These are phyloP conservation scores for Pelecanoides urinatrix DNA, from an alignment of 2,113 vertebrate species.

Conservation along the genomic window DNA sequence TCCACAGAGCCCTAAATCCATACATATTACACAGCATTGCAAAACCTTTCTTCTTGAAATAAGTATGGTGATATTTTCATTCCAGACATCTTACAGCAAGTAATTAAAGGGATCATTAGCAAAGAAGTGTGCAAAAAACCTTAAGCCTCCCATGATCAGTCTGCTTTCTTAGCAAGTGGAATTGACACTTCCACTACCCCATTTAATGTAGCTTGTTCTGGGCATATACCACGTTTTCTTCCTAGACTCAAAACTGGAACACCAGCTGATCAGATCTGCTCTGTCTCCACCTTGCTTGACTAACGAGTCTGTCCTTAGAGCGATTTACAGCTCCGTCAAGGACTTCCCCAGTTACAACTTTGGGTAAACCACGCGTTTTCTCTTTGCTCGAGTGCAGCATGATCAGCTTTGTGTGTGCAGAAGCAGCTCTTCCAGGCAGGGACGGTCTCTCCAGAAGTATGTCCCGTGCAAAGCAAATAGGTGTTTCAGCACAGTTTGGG, in stretches of 20 bases:
- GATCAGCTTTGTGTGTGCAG: neutral
- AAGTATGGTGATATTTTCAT: neutral
- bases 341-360: neutral
- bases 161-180: neutral
- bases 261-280: neutral
- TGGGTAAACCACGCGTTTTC: neutral
- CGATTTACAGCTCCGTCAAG: neutral
- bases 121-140: constrained; percentile 17
- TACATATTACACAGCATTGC: neutral
- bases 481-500: neutral
- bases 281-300: neutral
- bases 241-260: neutral
- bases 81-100: constrained; percentile 26
- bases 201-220: neutral
- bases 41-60: constrained; percentile 15
- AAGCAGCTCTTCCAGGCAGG: neutral
- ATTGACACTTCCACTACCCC: neutral
- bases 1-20: constrained; percentile 17
- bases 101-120: constrained; percentile 42
- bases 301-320: neutral
- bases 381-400: neutral
- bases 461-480: neutral
- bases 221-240: neutral
- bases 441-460: rapidly evolving
- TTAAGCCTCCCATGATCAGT: neutral